Conservation (phyloP, 1,140 invertebrate genomes). For the Protaetia brevitarsis region DNA sequence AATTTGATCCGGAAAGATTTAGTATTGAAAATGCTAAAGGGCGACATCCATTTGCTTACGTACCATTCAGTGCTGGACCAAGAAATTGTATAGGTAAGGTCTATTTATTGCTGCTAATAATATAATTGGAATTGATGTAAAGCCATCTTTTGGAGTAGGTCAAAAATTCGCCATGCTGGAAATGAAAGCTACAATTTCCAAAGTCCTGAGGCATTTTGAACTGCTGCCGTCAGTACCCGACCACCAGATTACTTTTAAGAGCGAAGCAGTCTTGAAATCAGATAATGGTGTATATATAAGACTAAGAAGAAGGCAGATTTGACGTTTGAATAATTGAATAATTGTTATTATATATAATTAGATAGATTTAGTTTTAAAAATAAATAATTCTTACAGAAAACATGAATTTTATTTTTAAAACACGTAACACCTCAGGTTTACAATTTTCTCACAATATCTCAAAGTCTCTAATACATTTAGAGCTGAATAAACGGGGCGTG, state of each 20-base stretch:
- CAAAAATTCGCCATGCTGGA: constrained; percentile 37
- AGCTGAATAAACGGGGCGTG: no score
- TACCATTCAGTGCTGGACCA: constrained; percentile 18
- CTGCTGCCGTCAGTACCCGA: constrained; percentile 35
- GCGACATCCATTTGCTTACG: not conserved
- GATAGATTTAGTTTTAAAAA: no score
- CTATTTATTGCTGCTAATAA: not conserved
- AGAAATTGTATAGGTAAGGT: constrained; percentile 21
- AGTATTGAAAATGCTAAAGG: not conserved
- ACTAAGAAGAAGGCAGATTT: not conserved
- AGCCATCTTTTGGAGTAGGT: constrained; percentile 29
- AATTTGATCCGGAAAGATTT: constrained; percentile 13
- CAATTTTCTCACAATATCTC: no score
- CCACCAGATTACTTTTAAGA: constrained; percentile 38
- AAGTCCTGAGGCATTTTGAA: constrained; percentile 45
- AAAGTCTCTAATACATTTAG: no score
- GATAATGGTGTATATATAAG: constrained; percentile 40
- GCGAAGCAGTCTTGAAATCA: constrained; percentile 49
- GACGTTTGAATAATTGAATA: no score
- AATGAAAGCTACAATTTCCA: constrained; percentile 33
- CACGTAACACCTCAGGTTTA: no score
- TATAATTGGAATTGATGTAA: not conserved
- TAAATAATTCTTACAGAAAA: no score
- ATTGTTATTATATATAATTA: no score
- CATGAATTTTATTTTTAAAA: no score